Percentiles rank a stretch among this genome's conserved stretches.
phyloP scores from a whole-genome alignment of 2,797 vertebrate species.

The Catharus ustulatus region DNA sequence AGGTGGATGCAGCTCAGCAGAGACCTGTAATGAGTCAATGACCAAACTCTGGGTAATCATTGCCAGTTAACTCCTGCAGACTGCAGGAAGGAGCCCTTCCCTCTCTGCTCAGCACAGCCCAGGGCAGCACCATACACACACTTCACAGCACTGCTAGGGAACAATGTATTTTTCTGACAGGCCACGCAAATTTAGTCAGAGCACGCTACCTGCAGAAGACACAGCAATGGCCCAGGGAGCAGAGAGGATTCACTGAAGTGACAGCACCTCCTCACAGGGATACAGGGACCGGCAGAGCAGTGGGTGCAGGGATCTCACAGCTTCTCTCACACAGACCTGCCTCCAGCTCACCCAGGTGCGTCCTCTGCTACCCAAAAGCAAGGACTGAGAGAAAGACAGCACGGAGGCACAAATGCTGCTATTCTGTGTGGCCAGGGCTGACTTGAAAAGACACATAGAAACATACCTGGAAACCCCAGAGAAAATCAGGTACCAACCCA shows the following conservation, averaged over 20 bases:
- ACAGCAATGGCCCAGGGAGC: not conserved
- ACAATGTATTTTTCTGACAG: not conserved
- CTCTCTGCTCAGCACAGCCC: not conserved
- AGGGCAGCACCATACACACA: not conserved
- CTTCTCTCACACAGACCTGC: not conserved
- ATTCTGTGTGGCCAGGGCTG: not conserved
- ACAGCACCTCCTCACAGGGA: not conserved
- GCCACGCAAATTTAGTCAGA: not conserved
- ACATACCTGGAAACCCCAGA: not conserved
- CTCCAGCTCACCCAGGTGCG: not conserved
- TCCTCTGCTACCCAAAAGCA: not conserved
- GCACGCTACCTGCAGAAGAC: not conserved
- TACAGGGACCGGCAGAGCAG: not conserved
- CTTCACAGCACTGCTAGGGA: not conserved
- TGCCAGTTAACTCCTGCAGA: not conserved
- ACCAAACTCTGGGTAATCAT: not conserved
- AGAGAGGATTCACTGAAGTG: not conserved
- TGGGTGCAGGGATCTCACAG: fast-evolving
- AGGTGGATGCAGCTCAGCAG: fast-evolving
- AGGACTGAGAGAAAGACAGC: not conserved
- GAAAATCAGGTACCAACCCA: not conserved
- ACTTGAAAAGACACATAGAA: not conserved
- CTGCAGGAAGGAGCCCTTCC: not conserved
- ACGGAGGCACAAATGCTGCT: not conserved
- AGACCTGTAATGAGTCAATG: not conserved